A percentile compares a stretch with the other conserved stretches of the same genome.
These are phyloP conservation scores for Hippocampus guttulatus DNA, from an alignment of 2,113 vertebrate genomes.

Conservation along the genomic window DNA sequence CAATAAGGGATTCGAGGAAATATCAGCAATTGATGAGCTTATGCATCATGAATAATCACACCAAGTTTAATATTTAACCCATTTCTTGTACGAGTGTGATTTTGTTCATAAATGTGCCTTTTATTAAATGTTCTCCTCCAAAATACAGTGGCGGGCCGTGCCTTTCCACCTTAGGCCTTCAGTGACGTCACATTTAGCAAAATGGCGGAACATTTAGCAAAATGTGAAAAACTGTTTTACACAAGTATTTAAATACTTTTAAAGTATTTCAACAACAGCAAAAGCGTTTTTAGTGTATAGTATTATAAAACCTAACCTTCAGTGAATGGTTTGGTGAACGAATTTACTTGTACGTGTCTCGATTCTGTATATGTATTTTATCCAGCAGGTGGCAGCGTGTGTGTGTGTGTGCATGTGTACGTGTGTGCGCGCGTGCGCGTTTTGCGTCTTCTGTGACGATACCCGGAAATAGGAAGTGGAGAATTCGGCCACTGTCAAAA, in stretches of 20 bases:
- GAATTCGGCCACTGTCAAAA: background rate
- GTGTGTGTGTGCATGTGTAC: too few relatives aligned
- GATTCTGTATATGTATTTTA: background rate
- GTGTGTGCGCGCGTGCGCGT: background rate
- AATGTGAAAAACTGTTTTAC: too few relatives aligned
- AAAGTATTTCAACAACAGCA: background rate
- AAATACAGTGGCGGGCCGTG: too few relatives aligned
- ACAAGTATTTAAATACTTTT: too few relatives aligned
- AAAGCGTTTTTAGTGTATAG: background rate
- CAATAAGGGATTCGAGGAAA: background rate
- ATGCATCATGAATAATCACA: background rate
- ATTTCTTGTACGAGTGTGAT: too few relatives aligned
- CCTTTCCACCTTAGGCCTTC: too few relatives aligned
- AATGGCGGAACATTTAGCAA: too few relatives aligned
- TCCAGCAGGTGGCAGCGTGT: conserved; percentile 38
- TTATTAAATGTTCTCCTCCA: background rate
- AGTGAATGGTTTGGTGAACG: background rate
- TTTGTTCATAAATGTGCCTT: background rate
- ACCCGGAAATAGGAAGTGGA: conserved; percentile 40
- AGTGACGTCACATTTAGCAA: too few relatives aligned
- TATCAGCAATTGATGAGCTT: background rate
- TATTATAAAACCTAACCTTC: background rate
- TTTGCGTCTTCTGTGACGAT: conserved; percentile 6
- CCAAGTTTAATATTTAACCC: too few relatives aligned
- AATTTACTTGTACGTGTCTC: too few relatives aligned